Base-by-base conservation (phyloP, 2,113 vertebrate genomes). In the Stictonetta naevosa region DNA sequence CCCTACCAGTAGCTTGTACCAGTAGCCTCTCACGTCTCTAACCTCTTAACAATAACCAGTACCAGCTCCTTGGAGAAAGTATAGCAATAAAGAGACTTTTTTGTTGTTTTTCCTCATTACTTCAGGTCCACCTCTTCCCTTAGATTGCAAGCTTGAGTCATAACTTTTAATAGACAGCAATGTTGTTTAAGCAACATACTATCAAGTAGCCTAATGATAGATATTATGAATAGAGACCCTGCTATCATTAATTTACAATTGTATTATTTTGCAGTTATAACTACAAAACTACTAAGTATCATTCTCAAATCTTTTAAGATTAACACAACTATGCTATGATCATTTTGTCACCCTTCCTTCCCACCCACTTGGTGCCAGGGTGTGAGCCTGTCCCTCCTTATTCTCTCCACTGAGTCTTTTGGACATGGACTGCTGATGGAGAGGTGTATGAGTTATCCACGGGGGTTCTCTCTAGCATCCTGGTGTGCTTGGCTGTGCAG, bases 401-500 rank as follows among this genome's bases (percentile, higher is more conserved):
- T 11, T 40, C 2, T 1, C 20, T 17, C 10, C 19, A 56, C 34
- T 12, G 28, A 53, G 10, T n/a, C 52, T 74, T 74, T 80, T 33
- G 29, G 52, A 12, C 15, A 40, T 0, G 3, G 22, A 53, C 52
- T 26, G 11, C 21, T 53, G 59, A 33, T 31, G 10, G 42, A 59
- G 58, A 42, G 18, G 44, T 1, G 1, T 1, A 4, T 29, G 33
- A 33, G 18, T 29, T 79, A 28, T 46, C 33, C 0, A 2, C 6
- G 29, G 33, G 28, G 26, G 5, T 21, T 50, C 16, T 26, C 25
- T 56, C 40, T 6, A 10, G 29, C 26, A 58, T 56, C 34, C 34
- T 58, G 25, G 25, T 48, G 40, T n/a, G 34, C 42, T 52, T 66
- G 42, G 66, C 31, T 44, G 9, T 28, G 22, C 31, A 13, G 58